Evolutionary conservation across 2,888 invertebrate genomes (phyloP), one percentile per base, ranked within the genome.

Genomic region (Listrodromus nycthemerus): DNA sequence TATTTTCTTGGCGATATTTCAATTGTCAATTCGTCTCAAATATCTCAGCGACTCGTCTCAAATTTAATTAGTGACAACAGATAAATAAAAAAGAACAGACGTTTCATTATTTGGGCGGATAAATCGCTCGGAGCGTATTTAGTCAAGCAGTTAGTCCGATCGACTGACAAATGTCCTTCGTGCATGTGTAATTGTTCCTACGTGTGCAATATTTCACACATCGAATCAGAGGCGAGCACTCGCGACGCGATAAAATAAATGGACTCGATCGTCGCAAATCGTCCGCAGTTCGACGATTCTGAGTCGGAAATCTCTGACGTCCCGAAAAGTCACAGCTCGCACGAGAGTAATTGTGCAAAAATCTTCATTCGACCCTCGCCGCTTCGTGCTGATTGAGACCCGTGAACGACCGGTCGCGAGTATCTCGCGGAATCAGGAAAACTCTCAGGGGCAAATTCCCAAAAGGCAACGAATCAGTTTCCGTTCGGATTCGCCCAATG

Each of bases 381-480:
- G 81, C 82, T 80, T 82, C 48, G 79, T 80, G 82, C 77, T 82
- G 83, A 85, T 85, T 85, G 83, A 77, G 79, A 74, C 33, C 74
- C 81, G 83, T 69, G 79, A 83, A 79, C 55, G 27, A 78, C 66
- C 33, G 45, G 69, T 48, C 65, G 77, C 66, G 82, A 71, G 65
- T 61, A 79, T 83, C 61, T 85, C 84, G 80, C 75, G 82, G 88
- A 91, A 90, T 91, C 89, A 88, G 89, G 85, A 88, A 83, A 83
- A 82, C 79, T 82, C 81, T 52, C 52, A 82, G 82, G 82, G 71
- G 71, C 73, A 79, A 90, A 89, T 84, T 90, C 91, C 91, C 91
- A 85, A 89, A 90, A 89, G 91, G 89, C 84, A 84, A 86, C 86
- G 90, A 90, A 92, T 92, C 91, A 92, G 91, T 90, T 89, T 89